Base-by-base conservation (phyloP, 2,888 invertebrate species). In the Syrphus vitripennis region DNA sequence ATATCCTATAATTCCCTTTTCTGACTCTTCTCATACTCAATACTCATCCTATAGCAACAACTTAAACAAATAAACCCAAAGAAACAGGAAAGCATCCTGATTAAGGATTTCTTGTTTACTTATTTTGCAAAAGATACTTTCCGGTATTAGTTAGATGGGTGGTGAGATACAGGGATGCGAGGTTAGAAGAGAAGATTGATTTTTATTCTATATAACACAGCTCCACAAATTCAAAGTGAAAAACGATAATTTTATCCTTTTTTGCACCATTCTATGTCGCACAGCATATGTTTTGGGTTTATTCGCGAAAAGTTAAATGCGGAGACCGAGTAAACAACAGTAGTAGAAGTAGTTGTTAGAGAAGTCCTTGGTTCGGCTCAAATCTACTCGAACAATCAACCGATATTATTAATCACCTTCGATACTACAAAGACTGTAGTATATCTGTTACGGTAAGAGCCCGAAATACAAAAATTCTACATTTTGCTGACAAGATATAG, bases 401-500 rank as follows among this genome's bases (percentile, higher is more conserved):
- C 82, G 74, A 82, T 67, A 72, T 78, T 82, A 86, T 86, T 86
- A 82, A 82, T 86, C 82, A 86, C 86, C 74, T 82, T 86, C 74
- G 77, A 84, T 84, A 77, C 55, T 19, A 16, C 10, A 42, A 42
- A 29, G 65, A 1, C 29, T 26, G 37, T 9, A n/a, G 14, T 14
- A 16, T 29, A 55, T 53, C 31, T 57, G 4, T 24, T 29, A 10
- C n/a, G n/a, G n/a, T n/a, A n/a, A n/a, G n/a, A n/a, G n/a, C n/a
- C n/a, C n/a, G n/a, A n/a, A n/a, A n/a, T n/a, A n/a, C n/a, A n/a
- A n/a, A n/a, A n/a, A n/a, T n/a, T n/a, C n/a, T n/a, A n/a, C n/a
- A n/a, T n/a, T n/a, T n/a, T n/a, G n/a, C n/a, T n/a, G n/a, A n/a
- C n/a, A n/a, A n/a, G n/a, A n/a, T n/a, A n/a, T n/a, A n/a, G n/a